Evolutionary conservation across 2,888 invertebrate species (phyloP).

Genomic region (Nemotelus pantherinus): DNA sequence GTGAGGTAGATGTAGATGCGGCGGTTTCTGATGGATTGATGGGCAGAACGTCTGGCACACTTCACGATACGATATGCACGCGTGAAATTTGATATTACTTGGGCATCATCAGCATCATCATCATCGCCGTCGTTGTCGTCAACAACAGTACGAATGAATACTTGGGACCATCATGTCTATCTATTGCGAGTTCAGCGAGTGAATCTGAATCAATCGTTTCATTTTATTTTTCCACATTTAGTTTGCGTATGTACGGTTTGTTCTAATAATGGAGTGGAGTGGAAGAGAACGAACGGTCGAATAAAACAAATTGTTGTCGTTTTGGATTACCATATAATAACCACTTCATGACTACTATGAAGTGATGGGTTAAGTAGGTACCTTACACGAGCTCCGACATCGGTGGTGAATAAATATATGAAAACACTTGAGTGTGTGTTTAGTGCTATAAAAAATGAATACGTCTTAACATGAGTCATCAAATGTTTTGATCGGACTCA

Average conservation of each 20-base stretch:
- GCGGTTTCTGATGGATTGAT: constrained; percentile 23
- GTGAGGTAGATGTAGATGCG: constrained; percentile 11
- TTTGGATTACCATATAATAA: constrained; percentile 20
- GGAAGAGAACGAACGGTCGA: background rate
- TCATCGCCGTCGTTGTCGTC: background rate
- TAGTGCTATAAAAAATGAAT: too few relatives aligned
- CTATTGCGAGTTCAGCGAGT: constrained; percentile 3
- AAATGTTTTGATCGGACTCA: too few relatives aligned
- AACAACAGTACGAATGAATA: background rate
- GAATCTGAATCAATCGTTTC: constrained; percentile 1
- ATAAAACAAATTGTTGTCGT: background rate
- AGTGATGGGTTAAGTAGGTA: background rate
- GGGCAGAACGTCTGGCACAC: constrained; percentile 46
- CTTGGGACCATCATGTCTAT: constrained; percentile 20
- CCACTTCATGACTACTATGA: constrained; percentile 21
- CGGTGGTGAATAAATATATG: too few relatives aligned
- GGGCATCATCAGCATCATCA: constrained; percentile 31
- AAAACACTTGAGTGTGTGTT: too few relatives aligned
- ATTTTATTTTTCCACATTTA: background rate
- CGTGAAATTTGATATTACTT: constrained; percentile 44
- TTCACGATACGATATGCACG: constrained; percentile 41
- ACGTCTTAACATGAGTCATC: too few relatives aligned
- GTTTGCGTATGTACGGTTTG: background rate
- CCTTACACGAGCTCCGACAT: background rate
- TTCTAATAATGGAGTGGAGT: background rate